Evolutionary conservation across 2,888 invertebrate species (phyloP), one percentile per base, ranked within the genome.

Genomic region (Melinaea marsaeus): DNA sequence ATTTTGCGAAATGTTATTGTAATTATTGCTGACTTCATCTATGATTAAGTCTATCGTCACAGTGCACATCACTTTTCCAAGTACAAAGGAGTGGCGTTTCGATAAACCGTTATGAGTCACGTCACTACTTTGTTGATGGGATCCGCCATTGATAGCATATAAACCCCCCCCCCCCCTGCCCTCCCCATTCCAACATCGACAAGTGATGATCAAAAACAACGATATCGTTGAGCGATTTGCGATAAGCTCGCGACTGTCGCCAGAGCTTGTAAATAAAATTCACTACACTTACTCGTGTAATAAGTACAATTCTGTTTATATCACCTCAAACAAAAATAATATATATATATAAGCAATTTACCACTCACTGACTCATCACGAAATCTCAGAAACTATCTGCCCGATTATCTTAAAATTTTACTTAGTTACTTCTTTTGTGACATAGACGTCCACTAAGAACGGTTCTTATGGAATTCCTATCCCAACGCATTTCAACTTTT

Each of bases 81-180:
- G 72, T 72, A 67, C 70, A 67, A 80, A 79, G 86, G 86, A 76
- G 85, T 80, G 86, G 80, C 82, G 69, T 70, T 74, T 74, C 79
- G 79, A 83, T 81, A 80, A 76, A 65, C 74, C 59, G 60, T 67
- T 65, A 69, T 71, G 69, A 69, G 65, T 71, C 72, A 71, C 66
- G 69, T 69, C 65, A 69, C 66, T 64, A 65, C 61, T 59, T 33
- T 33, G 64, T 63, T 58, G 63, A 67, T 66, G 61, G 65, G 65
- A 66, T 65, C 63, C 65, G 57, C 58, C 61, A 63, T 65, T 57
- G 60, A 68, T 67, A 69, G 61, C 60, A 62, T 59, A 58, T 62
- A 60, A 61, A 57, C 54, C 61, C 54, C 22, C 22, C 22, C 22
- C 22, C 22, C 22, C 22, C 22, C 22, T 22, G 1, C 22, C 22